phyloP scores from a whole-genome alignment of 2,797 vertebrate species.

The Sylvia borin region DNA sequence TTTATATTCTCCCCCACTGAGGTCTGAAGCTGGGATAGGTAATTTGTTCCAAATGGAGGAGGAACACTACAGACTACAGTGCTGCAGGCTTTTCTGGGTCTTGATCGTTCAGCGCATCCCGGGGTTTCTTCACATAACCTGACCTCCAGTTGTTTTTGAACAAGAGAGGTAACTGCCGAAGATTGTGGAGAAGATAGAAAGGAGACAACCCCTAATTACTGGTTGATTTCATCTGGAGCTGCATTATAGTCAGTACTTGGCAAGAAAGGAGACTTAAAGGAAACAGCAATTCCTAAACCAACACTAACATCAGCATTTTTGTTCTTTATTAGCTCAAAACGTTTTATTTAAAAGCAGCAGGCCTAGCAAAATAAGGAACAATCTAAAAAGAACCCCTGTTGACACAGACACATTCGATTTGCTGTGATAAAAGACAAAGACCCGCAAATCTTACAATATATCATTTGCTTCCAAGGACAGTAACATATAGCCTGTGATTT shows the following conservation, averaged over 20 bases:
- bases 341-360: constrained; percentile 1
- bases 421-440: constrained; percentile 54
- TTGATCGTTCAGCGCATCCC: constrained; percentile 26
- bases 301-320: background rate
- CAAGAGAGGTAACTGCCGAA: background rate
- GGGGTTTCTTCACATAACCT: constrained; percentile 12
- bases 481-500: constrained; percentile 60
- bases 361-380: background rate
- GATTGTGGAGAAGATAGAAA: background rate
- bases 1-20: constrained; percentile 40
- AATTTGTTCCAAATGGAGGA: constrained; percentile 44
- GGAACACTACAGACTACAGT: background rate
- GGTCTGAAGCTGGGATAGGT: constrained; percentile 21
- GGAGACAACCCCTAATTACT: background rate
- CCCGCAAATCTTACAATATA: background rate
- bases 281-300: background rate
- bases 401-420: background rate
- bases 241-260: background rate
- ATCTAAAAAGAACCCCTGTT: background rate
- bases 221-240: background rate
- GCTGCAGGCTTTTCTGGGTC: constrained; percentile 18
- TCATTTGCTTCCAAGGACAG: constrained; percentile 59
- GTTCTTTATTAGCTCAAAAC: background rate
- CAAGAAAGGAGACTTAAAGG: background rate
- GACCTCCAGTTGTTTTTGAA: constrained; percentile 42